phyloP scores from a whole-genome alignment of 2,113 vertebrate species.

The Gulo gulo region DNA sequence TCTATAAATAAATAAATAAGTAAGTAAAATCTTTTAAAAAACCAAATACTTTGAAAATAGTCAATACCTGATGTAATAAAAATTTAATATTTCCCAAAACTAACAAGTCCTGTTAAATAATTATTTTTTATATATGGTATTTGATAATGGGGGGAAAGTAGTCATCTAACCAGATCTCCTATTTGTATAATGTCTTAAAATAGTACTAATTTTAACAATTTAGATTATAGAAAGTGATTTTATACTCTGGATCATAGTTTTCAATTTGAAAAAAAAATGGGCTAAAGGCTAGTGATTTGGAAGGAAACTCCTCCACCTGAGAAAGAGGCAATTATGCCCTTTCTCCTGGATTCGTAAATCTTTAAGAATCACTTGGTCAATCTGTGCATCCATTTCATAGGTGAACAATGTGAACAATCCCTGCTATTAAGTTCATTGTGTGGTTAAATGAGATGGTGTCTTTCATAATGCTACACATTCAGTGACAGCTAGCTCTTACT shows the following conservation, averaged over 20 bases:
- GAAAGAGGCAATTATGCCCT: not conserved
- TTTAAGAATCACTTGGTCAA: not conserved
- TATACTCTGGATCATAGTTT: not conserved
- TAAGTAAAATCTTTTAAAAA: not conserved
- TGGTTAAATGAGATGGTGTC: not conserved
- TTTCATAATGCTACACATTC: not conserved
- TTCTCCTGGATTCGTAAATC: not conserved
- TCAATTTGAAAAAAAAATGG: not conserved
- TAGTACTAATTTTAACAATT: not conserved
- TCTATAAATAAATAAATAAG: not conserved
- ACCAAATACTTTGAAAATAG: not conserved
- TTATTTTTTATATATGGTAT: not conserved
- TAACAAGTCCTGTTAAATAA: not conserved
- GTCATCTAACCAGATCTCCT: not conserved
- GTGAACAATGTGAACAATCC: not conserved
- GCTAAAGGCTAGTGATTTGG: not conserved
- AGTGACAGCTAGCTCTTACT: not conserved
- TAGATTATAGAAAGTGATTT: not conserved
- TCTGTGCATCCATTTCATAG: not conserved
- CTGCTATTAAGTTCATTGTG: not conserved
- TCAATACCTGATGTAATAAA: not conserved
- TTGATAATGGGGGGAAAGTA: not conserved
- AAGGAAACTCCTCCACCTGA: not conserved
- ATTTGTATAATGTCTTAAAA: not conserved
- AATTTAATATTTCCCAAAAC: not conserved